These are phyloP conservation scores for Drosophila percnosoma DNA, from an alignment of 2,888 invertebrate genomes.

Conservation along the genomic window DNA sequence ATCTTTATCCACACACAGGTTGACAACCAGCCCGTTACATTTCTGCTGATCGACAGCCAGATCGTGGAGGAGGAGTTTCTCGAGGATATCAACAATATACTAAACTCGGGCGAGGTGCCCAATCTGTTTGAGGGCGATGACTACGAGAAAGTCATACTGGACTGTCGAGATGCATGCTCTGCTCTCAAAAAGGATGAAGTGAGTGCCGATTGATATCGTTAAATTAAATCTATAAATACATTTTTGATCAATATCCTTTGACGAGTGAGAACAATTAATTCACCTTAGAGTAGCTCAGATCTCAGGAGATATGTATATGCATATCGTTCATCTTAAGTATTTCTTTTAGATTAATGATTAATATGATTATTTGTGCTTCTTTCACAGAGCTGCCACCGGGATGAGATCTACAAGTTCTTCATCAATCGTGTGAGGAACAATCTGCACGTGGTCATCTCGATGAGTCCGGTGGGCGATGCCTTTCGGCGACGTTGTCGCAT, in stretches of 20 bases:
- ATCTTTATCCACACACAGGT: conserved; percentile 70
- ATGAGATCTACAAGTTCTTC: conserved; percentile 93
- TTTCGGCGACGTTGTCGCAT: conserved; percentile 95
- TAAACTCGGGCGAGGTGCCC: conserved; percentile 97
- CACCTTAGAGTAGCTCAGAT: neutral
- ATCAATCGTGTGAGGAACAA: conserved; percentile 93
- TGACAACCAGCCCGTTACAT: conserved; percentile 90
- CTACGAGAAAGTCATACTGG: conserved; percentile 92
- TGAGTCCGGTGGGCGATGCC: conserved; percentile 95
- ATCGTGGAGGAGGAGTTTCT: conserved; percentile 95
- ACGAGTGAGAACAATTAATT: neutral
- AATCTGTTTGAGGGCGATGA: conserved; percentile 95
- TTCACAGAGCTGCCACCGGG: conserved; percentile 87
- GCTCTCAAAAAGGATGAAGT: conserved; percentile 74
- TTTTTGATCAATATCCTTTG: neutral
- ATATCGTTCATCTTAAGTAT: neutral
- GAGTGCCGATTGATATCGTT: neutral
- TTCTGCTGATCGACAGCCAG: conserved; percentile 95
- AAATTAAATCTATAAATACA: neutral
- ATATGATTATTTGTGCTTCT: neutral
- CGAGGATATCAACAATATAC: conserved; percentile 95
- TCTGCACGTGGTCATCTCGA: conserved; percentile 94
- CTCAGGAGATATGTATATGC: neutral
- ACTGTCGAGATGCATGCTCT: conserved; percentile 90
- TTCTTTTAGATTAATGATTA: neutral